Evolutionary conservation across 1,140 invertebrate species (phyloP).

Genomic region (Triops cancriformis): DNA sequence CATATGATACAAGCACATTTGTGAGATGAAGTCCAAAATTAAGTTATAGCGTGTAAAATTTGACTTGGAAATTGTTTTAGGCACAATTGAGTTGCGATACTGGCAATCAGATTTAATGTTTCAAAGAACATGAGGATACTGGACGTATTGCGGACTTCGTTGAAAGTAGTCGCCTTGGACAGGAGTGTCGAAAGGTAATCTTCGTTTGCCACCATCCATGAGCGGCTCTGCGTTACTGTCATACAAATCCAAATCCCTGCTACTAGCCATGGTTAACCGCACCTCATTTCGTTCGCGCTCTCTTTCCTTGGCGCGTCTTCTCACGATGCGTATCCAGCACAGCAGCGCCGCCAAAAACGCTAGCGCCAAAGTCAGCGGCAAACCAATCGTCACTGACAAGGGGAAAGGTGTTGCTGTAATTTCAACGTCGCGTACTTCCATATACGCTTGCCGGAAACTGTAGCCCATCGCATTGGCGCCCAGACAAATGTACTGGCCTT

Average conservation of each 20-base stretch:
- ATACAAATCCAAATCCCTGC: slow-evolving; percentile 5
- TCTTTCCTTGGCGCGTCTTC: background rate
- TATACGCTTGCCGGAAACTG: slow-evolving; percentile 24
- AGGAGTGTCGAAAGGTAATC: background rate
- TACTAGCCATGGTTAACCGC: background rate
- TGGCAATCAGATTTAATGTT: background rate
- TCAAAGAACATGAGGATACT: background rate
- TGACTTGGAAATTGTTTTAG: background rate
- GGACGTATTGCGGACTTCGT: background rate
- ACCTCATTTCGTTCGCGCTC: background rate
- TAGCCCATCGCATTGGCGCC: slow-evolving; percentile 31
- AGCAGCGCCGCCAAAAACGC: background rate
- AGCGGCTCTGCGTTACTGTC: background rate
- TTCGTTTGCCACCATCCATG: background rate
- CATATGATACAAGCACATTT: too few relatives aligned
- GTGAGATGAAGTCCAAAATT: too few relatives aligned
- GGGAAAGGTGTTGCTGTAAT: background rate
- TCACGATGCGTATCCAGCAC: background rate
- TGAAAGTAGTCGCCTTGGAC: background rate
- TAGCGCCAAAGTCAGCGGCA: background rate
- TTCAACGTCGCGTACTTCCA: background rate
- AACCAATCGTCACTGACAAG: background rate
- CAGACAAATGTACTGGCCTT: slow-evolving; percentile 31
- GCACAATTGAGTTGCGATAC: background rate
- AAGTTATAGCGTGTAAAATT: background rate